Conservation (phyloP, 2,113 vertebrate genomes). For the Micromys minutus region DNA sequence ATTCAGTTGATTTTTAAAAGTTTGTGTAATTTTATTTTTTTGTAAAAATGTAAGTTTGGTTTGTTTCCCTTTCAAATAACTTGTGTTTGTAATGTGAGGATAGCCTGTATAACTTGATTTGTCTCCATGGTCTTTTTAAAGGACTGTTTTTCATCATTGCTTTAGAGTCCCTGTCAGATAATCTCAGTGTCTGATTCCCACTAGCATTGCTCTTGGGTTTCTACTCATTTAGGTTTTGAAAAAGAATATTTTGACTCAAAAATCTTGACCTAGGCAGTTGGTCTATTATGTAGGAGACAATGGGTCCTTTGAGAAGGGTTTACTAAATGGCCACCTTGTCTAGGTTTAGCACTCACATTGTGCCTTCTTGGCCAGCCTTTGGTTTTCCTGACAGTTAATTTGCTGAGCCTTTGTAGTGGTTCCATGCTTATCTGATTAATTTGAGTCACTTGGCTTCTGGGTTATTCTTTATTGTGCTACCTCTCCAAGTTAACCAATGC, state of each 20-base stretch:
- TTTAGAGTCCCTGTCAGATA: neutral
- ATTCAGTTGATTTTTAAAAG: neutral
- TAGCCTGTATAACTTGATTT: neutral
- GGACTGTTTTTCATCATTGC: neutral
- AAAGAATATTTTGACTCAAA: neutral
- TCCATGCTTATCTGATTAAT: neutral
- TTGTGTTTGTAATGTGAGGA: neutral
- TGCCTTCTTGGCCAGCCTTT: neutral
- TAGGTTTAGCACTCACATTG: neutral
- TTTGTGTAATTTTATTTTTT: neutral
- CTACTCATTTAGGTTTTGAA: neutral
- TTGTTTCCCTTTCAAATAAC: neutral
- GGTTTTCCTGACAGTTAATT: neutral
- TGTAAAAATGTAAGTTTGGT: neutral
- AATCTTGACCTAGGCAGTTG: neutral
- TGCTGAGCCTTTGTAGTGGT: neutral
- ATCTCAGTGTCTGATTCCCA: neutral
- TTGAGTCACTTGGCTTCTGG: neutral
- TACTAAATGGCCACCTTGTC: neutral
- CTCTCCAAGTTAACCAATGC: neutral
- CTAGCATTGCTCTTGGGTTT: neutral
- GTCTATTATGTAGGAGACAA: neutral
- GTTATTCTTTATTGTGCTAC: neutral
- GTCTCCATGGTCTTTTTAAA: neutral
- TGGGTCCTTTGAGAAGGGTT: slow-evolving; percentile 3